Percentiles rank a stretch among this genome's conserved stretches.
phyloP scores from a whole-genome alignment of 2,888 invertebrate species.

The Lamproptera curius region DNA sequence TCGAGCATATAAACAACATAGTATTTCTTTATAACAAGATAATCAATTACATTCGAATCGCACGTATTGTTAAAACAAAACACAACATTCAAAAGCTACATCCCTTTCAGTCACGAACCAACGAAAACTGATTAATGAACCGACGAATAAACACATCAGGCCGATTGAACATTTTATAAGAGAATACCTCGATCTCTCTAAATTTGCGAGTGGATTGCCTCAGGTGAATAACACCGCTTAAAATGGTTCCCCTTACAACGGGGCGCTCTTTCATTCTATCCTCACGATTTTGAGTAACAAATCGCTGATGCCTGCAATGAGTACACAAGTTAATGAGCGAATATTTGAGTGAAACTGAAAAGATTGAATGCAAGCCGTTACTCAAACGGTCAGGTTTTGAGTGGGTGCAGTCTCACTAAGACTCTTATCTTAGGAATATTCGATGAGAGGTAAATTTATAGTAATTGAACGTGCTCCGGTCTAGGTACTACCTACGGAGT shows the following conservation, averaged over 20 bases:
- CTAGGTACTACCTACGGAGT: not conserved
- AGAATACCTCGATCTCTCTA: conserved; percentile 35
- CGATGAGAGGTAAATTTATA: conserved; percentile 31
- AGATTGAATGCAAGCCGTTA: conserved; percentile 68
- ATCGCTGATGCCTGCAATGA: conserved; percentile 67
- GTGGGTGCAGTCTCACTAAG: conserved; percentile 37
- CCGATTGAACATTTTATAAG: conserved; percentile 46
- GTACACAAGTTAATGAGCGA: conserved; percentile 73
- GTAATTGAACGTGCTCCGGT: conserved; percentile 2
- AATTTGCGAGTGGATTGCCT: conserved; percentile 35
- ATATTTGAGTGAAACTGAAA: conserved; percentile 67
- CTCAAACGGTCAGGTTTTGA: conserved; percentile 51
- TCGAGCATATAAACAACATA: no score
- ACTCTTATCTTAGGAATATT: conserved; percentile 19
- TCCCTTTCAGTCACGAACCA: conserved; percentile 24
- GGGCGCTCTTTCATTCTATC: conserved; percentile 60
- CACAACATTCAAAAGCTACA: not conserved
- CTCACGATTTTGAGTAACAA: conserved; percentile 64
- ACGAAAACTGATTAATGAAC: conserved; percentile 50
- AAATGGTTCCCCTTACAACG: conserved; percentile 42
- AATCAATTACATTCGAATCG: no score
- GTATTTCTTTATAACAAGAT: no score
- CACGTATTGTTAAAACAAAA: no score
- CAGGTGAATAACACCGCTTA: conserved; percentile 37
- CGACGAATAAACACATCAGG: conserved; percentile 38